A percentile compares a stretch with the other conserved stretches of the same genome.
These are phyloP conservation scores for Proctacanthus coquilletti DNA, from an alignment of 1,140 invertebrate species.

Conservation along the genomic window DNA sequence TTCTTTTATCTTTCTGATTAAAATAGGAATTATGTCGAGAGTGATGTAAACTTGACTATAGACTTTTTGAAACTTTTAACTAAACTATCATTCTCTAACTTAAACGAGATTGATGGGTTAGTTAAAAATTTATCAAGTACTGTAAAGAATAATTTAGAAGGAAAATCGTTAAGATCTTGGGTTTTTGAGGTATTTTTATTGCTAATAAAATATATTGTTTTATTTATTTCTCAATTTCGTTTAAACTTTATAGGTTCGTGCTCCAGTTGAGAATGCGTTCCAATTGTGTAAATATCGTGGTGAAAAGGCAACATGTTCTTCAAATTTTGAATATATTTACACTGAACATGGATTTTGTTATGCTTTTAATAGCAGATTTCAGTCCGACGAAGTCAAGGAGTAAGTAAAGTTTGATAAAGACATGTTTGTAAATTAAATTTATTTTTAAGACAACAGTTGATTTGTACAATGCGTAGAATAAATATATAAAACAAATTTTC, in stretches of 20 bases:
- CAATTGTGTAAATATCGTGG: slow-evolving; percentile 44
- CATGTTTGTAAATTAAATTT: too few species aligned
- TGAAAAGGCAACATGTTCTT: slow-evolving; percentile 40
- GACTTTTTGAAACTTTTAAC: slow-evolving; percentile 25
- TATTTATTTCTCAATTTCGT: too few species aligned
- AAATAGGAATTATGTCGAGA: slow-evolving; percentile 3
- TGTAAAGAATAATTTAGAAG: slow-evolving; percentile 9
- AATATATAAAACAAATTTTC: too few species aligned
- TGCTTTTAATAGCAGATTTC: slow-evolving; percentile 45
- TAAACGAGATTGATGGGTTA: slow-evolving; percentile 16
- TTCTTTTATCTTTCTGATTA: too few species aligned
- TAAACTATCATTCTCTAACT: slow-evolving; percentile 23
- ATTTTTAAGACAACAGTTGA: too few species aligned
- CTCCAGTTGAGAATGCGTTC: too few species aligned
- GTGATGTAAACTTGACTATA: slow-evolving; percentile 7
- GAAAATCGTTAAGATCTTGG: slow-evolving; percentile 15
- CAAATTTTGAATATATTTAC: slow-evolving; percentile 42
- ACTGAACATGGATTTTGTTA: slow-evolving; percentile 57
- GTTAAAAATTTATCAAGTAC: slow-evolving; percentile 9
- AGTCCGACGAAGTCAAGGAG: slow-evolving; percentile 20
- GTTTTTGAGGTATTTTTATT: slow-evolving; percentile 12
- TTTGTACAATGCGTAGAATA: too few species aligned
- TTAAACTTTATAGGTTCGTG: too few species aligned
- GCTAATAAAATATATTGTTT: too few species aligned
- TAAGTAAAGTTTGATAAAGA: too few species aligned